Conservation (phyloP, 2,113 vertebrate genomes). For the Mustela nigripes region DNA sequence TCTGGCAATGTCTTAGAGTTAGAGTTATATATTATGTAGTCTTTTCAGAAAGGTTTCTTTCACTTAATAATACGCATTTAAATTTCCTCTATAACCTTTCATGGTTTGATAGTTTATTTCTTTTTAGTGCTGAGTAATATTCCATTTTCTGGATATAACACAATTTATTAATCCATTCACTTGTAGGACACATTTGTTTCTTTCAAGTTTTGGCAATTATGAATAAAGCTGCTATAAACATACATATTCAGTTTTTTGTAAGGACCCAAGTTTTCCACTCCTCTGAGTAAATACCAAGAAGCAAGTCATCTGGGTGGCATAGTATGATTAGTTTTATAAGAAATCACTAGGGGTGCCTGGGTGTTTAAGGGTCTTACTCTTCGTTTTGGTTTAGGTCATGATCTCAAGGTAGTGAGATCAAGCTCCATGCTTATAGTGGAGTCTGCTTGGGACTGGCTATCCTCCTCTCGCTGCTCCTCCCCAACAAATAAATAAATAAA, state of each 20-base stretch:
- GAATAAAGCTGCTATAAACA: not conserved
- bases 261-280: not conserved
- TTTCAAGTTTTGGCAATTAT: not conserved
- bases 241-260: not conserved
- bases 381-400: not conserved
- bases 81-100: not conserved
- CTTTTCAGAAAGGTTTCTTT: not conserved
- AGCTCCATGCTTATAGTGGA: not conserved
- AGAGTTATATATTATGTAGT: not conserved
- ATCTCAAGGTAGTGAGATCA: not conserved
- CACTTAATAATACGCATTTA: not conserved
- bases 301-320: not conserved
- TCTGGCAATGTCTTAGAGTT: not conserved
- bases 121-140: not conserved
- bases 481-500: not conserved
- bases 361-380: not conserved
- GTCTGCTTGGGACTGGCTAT: not conserved
- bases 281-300: not conserved
- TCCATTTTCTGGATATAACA: not conserved
- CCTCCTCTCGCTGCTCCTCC: not conserved
- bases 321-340: not conserved
- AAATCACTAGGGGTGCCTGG: not conserved
- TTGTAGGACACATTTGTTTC: not conserved
- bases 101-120: not conserved
- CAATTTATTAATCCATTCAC: not conserved